Percentiles rank a stretch among this genome's conserved stretches.
These are phyloP conservation scores for Dicycla oo DNA, from an alignment of 2,888 invertebrate genomes.

Conservation along the genomic window DNA sequence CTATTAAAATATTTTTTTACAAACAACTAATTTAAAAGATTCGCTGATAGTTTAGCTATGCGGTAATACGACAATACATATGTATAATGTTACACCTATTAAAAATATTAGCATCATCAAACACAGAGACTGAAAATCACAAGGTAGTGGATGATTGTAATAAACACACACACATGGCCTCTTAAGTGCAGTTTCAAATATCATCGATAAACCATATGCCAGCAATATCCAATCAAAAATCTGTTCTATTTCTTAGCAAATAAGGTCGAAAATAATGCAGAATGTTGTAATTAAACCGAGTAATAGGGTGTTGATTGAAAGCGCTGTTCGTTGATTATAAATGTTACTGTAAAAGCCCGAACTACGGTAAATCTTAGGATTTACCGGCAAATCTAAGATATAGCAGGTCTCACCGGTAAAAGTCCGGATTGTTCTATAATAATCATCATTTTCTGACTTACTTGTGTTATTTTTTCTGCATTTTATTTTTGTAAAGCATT, in stretches of 20 bases:
- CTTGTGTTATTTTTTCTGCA: too few relatives aligned
- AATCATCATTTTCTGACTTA: too few relatives aligned
- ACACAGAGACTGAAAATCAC: neutral
- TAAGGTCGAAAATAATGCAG: constrained; percentile 23
- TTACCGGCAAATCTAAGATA: too few relatives aligned
- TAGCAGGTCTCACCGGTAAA: too few relatives aligned
- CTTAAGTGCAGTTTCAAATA: constrained; percentile 24
- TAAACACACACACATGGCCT: neutral
- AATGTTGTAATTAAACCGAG: constrained; percentile 17
- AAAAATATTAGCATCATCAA: neutral
- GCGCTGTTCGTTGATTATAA: constrained; percentile 32
- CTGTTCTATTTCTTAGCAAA: neutral
- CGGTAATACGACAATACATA: neutral
- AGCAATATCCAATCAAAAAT: constrained; percentile 19
- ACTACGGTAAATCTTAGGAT: too few relatives aligned
- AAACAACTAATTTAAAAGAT: neutral
- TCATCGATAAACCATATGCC: constrained; percentile 24
- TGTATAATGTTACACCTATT: too few relatives aligned
- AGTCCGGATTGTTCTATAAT: too few relatives aligned
- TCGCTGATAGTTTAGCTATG: neutral
- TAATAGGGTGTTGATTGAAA: constrained; percentile 45
- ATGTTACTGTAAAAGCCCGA: too few relatives aligned
- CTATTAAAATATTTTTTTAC: too few relatives aligned
- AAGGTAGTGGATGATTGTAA: constrained; percentile 6
- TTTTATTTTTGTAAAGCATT: too few relatives aligned